These are phyloP conservation scores for Eutrigla gurnardus DNA, from an alignment of 2,797 vertebrate species.

Conservation along the genomic window DNA sequence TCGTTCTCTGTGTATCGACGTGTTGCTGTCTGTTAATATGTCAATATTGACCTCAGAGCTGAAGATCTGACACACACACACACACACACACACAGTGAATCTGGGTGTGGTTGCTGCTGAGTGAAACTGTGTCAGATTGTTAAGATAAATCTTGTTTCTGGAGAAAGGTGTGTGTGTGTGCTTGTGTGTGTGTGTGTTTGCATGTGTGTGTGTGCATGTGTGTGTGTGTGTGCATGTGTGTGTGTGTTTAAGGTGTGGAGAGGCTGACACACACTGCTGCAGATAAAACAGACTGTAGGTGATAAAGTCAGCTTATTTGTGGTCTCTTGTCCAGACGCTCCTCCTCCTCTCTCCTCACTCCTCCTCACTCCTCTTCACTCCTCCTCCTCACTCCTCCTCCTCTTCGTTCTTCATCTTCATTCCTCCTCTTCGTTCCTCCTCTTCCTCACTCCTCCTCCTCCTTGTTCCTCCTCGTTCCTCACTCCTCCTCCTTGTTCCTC, in stretches of 20 bases:
- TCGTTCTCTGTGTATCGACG: neutral
- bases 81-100: slow-evolving; percentile 1
- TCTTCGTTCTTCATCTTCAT: too few relatives aligned
- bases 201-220: slow-evolving; percentile 21
- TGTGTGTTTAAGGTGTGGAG: slow-evolving; percentile 37
- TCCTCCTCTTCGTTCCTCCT: too few relatives aligned
- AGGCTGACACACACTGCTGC: too few relatives aligned
- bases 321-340: too few relatives aligned
- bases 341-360: too few relatives aligned
- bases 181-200: slow-evolving; percentile 24
- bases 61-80: slow-evolving; percentile 7
- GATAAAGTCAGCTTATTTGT: too few relatives aligned
- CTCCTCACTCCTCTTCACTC: too few relatives aligned
- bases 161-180: slow-evolving; percentile 16
- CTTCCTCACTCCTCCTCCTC: too few relatives aligned
- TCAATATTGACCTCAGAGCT: slow-evolving; percentile 53
- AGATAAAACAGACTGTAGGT: too few relatives aligned
- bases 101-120: slow-evolving; percentile 36
- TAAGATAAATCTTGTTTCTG: slow-evolving; percentile 16
- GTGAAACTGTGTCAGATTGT: slow-evolving; percentile 21
- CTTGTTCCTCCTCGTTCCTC: too few relatives aligned
- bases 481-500: too few relatives aligned
- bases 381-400: too few relatives aligned
- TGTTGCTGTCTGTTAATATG: slow-evolving; percentile 17
- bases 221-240: slow-evolving; percentile 5